Evolutionary conservation across 2,888 invertebrate genomes (phyloP), one percentile per base, ranked within the genome.

Genomic region (Zaprionus obscuricornis): DNA sequence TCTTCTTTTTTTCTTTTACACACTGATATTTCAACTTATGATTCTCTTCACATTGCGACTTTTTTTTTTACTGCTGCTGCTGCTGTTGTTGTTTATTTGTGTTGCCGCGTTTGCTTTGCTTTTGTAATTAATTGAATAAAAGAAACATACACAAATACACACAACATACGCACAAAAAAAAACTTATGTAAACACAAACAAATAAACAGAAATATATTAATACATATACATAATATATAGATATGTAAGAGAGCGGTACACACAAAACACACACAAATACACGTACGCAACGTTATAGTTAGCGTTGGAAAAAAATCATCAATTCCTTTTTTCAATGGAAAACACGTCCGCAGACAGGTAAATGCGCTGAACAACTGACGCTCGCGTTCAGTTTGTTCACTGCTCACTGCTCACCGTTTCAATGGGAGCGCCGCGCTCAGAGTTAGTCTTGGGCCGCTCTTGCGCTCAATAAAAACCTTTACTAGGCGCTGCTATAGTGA

Each of bases 311-410:
- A n/a, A 24, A 31, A 14, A 22, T 29, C 59, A 55, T 39, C 39
- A 43, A 65, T 59, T 51, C 33, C 24, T 59, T 34, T 18, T 51
- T 26, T 55, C n/a, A n/a, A n/a, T 65, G 73, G 55, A 71, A 84
- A 87, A 86, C 85, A 86, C 85, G 87, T 82, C 85, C 66, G 73
- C 55, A 65, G 66, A 82, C 87, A 87, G 87, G 87, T 86, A 84
- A 86, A 64, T 65, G 64, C 77, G 74, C 68, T 82, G 78, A 70
- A 55, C 74, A 87, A 85, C 86, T 85, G 73, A 69, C 70, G 69
- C 81, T 31, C 58, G 42, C 22, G 24, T n/a, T n/a, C n/a, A n/a
- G n/a, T n/a, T n/a, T n/a, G n/a, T n/a, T n/a, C n/a, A n/a, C n/a
- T n/a, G n/a, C n/a, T n/a, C n/a, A n/a, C n/a, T n/a, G n/a, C n/a